phyloP scores from a whole-genome alignment of 64 coral and sea anemone species.

The Trachythela sp. region DNA sequence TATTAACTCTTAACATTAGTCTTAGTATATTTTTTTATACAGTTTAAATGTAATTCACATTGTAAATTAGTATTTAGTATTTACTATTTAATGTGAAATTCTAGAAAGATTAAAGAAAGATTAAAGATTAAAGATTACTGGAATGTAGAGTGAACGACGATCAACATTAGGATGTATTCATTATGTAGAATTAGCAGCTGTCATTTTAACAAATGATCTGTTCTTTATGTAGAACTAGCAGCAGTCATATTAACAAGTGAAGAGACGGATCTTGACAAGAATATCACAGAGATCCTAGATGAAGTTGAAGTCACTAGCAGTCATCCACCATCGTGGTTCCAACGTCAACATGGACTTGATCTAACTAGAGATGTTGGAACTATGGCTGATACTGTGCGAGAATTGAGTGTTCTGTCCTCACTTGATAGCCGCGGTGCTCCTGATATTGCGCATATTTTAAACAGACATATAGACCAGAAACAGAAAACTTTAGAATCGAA shows the following conservation, averaged over 20 bases:
- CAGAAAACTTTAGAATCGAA: not conserved
- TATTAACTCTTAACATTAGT: no score
- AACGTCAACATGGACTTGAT: not conserved
- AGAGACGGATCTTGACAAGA: not conserved
- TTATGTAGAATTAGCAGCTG: not conserved
- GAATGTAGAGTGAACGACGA: no score
- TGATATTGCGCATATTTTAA: not conserved
- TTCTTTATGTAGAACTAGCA: not conserved
- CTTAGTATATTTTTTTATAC: no score
- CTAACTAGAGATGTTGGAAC: not conserved
- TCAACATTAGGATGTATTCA: no score
- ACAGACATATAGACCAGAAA: not conserved
- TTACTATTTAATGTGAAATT: no score
- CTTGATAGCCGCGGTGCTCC: not conserved
- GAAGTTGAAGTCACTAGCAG: not conserved
- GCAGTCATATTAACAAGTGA: not conserved
- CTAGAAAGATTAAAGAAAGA: no score
- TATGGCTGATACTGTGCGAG: not conserved
- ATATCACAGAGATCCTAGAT: not conserved
- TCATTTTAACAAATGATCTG: not conserved
- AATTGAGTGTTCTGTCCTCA: not conserved
- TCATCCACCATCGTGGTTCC: not conserved
- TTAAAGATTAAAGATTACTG: no score
- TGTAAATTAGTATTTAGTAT: no score
- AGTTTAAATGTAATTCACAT: no score